Percentiles rank a stretch among this genome's conserved stretches.
Evolutionary conservation across 2,888 invertebrate species (phyloP).

Genomic region (Catonia carolina): DNA sequence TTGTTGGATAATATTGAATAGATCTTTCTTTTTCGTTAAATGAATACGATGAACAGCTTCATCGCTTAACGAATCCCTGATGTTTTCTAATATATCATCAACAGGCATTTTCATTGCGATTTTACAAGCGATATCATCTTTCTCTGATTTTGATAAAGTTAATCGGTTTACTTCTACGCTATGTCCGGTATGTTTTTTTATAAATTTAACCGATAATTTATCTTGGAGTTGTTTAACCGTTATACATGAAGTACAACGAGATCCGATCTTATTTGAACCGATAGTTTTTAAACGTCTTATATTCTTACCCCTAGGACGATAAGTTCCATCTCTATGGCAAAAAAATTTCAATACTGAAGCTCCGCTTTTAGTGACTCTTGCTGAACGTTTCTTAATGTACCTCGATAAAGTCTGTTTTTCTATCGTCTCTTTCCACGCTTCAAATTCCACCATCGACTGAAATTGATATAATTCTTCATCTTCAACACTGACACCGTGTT

Average conservation of each 20-base stretch:
- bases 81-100: constrained; percentile 4
- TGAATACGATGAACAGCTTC: not conserved
- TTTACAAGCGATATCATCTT: constrained; percentile 4
- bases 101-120: constrained; percentile 9
- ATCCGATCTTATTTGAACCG: constrained; percentile 9
- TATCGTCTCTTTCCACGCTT: constrained; percentile 9
- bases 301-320: constrained; percentile 1
- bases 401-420: constrained; percentile 8
- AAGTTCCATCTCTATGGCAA: constrained; percentile 13
- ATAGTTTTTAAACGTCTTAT: constrained; percentile 8
- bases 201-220: constrained; percentile 5
- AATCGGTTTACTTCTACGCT: constrained; percentile 1
- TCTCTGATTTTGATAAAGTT: constrained; percentile 5
- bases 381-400: constrained; percentile 6
- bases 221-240: not conserved
- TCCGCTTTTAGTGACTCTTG: constrained; percentile 8
- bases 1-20: constrained; percentile 5
- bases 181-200: constrained; percentile 11
- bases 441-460: not conserved
- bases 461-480: not conserved
- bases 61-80: constrained; percentile 2
- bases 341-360: not conserved
- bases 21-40: constrained; percentile 6
- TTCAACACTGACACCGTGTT: not conserved
- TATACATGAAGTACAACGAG: constrained; percentile 12